A percentile compares a stretch with the other conserved stretches of the same genome.
Evolutionary conservation across 2,888 invertebrate genomes (phyloP).

Genomic region (Polydrusus pterygomalis): DNA sequence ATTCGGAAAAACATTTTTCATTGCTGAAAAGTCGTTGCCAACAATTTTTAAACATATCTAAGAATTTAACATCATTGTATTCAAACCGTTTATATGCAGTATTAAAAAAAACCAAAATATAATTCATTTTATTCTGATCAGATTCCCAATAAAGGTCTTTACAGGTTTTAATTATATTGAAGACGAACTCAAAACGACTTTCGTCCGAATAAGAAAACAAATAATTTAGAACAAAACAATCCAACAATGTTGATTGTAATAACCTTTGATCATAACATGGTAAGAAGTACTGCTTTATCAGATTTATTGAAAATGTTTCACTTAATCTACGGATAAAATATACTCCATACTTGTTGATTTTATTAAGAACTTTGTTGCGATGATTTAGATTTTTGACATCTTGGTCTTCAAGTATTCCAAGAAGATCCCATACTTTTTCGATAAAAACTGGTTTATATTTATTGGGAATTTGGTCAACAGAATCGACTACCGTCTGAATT

Average conservation of each 20-base stretch:
- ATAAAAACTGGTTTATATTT: no score
- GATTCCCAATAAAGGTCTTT: neutral
- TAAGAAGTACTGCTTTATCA: neutral
- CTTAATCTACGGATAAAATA: slow-evolving; percentile 16
- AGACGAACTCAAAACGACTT: slow-evolving; percentile 27
- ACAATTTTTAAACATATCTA: slow-evolving; percentile 9
- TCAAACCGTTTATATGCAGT: neutral
- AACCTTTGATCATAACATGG: neutral
- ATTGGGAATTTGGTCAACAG: no score
- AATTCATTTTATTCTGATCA: neutral
- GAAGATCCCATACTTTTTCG: no score
- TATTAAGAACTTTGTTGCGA: neutral
- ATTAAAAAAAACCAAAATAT: slow-evolving; percentile 34
- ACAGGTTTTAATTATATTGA: slow-evolving; percentile 23
- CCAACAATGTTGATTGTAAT: neutral
- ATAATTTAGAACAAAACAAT: slow-evolving; percentile 32
- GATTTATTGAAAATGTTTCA: slow-evolving; percentile 14
- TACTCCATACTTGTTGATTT: slow-evolving; percentile 3
- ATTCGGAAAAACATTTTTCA: slow-evolving; percentile 34
- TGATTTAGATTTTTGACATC: slow-evolving; percentile 31
- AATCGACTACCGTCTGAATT: no score
- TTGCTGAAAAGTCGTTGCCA: slow-evolving; percentile 33
- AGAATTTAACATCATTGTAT: slow-evolving; percentile 11
- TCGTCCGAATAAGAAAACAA: no score
- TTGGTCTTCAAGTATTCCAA: slow-evolving; percentile 51